A percentile compares a stretch with the other conserved stretches of the same genome.
Conservation (phyloP, 92 coral and sea anemone species). For the Phenganax stokvisi region DNA sequence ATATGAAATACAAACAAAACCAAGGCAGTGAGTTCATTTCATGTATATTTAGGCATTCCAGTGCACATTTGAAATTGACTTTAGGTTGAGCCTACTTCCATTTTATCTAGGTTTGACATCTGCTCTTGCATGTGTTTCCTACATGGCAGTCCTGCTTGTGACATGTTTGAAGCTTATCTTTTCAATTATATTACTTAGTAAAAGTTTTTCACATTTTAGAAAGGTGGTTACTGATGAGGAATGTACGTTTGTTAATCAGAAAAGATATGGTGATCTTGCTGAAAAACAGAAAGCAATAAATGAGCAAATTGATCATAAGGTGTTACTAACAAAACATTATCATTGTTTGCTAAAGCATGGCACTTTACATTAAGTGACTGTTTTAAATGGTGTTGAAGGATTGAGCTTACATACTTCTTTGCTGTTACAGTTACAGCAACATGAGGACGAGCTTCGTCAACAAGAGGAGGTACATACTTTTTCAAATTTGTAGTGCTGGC, state of each 20-base stretch:
- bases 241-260: constrained; percentile 62
- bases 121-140: background rate
- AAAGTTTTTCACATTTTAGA: constrained; percentile 40
- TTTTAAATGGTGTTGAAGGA: background rate
- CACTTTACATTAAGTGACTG: background rate
- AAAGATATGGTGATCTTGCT: constrained; percentile 66
- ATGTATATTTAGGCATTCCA: background rate
- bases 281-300: constrained; percentile 58
- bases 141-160: background rate
- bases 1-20: constrained; percentile 33
- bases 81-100: too few relatives aligned
- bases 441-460: constrained; percentile 73
- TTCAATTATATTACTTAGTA: background rate
- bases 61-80: background rate
- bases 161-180: background rate
- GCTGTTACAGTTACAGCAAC: constrained; percentile 48
- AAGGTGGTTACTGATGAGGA: constrained; percentile 83
- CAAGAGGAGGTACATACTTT: constrained; percentile 75
- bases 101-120: too few relatives aligned
- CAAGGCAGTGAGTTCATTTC: constrained; percentile 30
- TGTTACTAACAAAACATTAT: background rate
- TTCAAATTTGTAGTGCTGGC: too few relatives aligned
- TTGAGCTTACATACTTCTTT: background rate
- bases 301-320: constrained; percentile 10
- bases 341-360: background rate